Conservation (phyloP, 23 tunicate species). For the Styela plicata region DNA sequence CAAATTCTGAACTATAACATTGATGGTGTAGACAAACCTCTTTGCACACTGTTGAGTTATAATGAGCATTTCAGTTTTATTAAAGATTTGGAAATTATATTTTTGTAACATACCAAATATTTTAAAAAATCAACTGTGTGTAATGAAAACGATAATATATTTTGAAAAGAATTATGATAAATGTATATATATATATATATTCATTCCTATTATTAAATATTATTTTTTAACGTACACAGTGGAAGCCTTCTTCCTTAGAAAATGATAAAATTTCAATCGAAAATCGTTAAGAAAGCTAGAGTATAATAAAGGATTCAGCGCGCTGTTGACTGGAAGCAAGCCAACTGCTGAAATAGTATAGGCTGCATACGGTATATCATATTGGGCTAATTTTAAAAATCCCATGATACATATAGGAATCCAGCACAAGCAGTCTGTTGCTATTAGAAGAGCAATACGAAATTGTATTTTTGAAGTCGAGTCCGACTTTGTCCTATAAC, state of each 20-base stretch:
- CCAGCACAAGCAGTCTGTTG: constrained; percentile 84
- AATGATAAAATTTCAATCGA: not conserved
- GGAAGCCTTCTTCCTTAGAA: not conserved
- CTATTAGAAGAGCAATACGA: constrained; percentile 60
- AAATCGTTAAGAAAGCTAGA: constrained; percentile 36
- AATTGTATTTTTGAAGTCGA: constrained; percentile 46
- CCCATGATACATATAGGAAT: constrained; percentile 74
- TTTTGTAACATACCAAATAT: no score
- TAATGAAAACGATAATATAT: no score
- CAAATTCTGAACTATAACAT: no score
- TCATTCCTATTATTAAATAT: no score
- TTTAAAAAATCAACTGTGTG: no score
- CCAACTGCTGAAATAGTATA: constrained; percentile 77
- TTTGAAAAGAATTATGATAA: no score
- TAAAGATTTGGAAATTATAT: no score
- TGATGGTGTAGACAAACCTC: no score
- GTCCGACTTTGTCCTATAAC: not conserved
- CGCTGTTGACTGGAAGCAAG: constrained; percentile 76
- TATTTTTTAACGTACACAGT: not conserved
- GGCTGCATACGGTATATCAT: constrained; percentile 50
- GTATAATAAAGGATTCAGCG: constrained; percentile 81
- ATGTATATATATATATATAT: no score
- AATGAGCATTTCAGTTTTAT: no score
- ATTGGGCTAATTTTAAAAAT: constrained; percentile 41
- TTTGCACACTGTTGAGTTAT: no score